Evolutionary conservation across 64 coral and sea anemone genomes (phyloP), one percentile per base, ranked within the genome.

Genomic region (Catalaphyllia jardinei): DNA sequence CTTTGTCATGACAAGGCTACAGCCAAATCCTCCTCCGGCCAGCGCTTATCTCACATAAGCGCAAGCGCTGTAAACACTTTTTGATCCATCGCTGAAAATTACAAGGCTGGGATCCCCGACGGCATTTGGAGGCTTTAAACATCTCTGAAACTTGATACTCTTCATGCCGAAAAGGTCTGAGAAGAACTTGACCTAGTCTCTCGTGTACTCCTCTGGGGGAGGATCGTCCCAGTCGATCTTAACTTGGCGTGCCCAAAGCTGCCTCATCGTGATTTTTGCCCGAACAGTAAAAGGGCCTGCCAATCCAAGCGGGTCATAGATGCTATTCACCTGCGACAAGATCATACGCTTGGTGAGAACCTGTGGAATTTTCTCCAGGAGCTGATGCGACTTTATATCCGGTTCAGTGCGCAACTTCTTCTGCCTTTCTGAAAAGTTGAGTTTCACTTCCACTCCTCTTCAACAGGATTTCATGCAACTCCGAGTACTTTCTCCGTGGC

Each of bases 251-350:
- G 31, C 76, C 90, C 73, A 92, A 87, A 87, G n/a, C 20, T 86
- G 81, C 29, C 90, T 74, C 90, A 92, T 65, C 42, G 87, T 18
- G 24, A 92, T 87, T 28, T 92, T 87, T 18, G 82, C 83, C 54
- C 82, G 8, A n/a, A 88, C 64, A 74, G 91, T 93, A 29, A 80
- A 88, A 33, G 75, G 75, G 13, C 38, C 81, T 28, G 75, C 74
- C 19, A 89, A 62, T 30, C 75, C 87, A 28, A 80, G 78, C 9
- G 88, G 88, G 49, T 79, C 88, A 29, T 89, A 89, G 22, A 89
- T 81, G 4, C 88, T 89, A n/a, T 89, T 89, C 11, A 67, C 29
- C 69, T 89, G 75, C 49, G 88, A 89, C 8, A 80, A 38, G 16
- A 89, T 89, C 25, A 89, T 87, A 1, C 71, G 31, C 28, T 87